Conservation (phyloP, 2,888 invertebrate genomes). For the Papilio protenor region DNA sequence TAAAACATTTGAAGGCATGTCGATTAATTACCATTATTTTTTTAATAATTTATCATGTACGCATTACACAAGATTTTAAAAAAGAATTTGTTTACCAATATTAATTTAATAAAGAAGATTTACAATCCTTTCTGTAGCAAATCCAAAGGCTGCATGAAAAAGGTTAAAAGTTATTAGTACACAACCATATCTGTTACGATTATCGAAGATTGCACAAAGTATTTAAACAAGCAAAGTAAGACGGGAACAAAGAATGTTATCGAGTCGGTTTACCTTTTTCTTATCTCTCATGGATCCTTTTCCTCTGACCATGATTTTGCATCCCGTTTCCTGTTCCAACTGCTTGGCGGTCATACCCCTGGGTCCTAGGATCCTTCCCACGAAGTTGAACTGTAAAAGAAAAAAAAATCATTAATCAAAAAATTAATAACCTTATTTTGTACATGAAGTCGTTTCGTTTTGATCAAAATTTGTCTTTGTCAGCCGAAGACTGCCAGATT, state of each 20-base stretch:
- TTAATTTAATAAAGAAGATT: neutral
- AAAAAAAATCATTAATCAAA: slow-evolving; percentile 48
- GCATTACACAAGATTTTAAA: neutral
- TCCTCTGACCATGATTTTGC: slow-evolving; percentile 99
- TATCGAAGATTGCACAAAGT: slow-evolving; percentile 27
- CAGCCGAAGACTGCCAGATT: neutral
- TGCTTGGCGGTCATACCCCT: slow-evolving; percentile 99
- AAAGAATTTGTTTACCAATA: neutral
- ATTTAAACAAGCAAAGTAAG: slow-evolving; percentile 27
- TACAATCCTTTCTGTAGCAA: slow-evolving; percentile 31
- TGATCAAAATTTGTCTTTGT: neutral
- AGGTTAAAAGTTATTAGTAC: slow-evolving; percentile 24
- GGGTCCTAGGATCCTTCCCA: slow-evolving; percentile 99
- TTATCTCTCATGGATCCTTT: slow-evolving; percentile 99
- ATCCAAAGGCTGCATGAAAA: slow-evolving; percentile 41
- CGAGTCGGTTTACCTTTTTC: slow-evolving; percentile 92
- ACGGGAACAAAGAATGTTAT: slow-evolving; percentile 41
- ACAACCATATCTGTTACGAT: slow-evolving; percentile 7
- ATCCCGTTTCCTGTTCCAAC: slow-evolving; percentile 99
- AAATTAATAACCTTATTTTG: neutral
- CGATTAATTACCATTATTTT: neutral
- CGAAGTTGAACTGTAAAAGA: slow-evolving; percentile 98
- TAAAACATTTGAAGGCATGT: neutral
- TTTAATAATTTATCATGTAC: neutral
- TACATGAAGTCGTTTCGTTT: neutral